These are phyloP conservation scores for Telmatherina bonti DNA, from an alignment of 2,797 vertebrate species.

Conservation along the genomic window DNA sequence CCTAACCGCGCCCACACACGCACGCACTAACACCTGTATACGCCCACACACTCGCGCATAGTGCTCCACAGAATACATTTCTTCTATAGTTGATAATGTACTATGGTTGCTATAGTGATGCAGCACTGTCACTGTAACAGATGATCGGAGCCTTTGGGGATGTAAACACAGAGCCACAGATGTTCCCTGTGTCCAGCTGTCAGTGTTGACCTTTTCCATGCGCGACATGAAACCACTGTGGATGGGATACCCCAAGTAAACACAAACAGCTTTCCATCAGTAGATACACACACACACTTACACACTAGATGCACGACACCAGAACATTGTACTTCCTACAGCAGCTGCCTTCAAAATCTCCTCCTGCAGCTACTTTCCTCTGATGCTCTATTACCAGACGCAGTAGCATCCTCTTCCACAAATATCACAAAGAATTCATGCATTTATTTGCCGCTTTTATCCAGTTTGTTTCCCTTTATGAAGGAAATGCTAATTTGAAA, in stretches of 20 bases:
- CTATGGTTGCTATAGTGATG: slow-evolving; percentile 7
- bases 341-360: slow-evolving; percentile 15
- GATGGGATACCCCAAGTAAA: slow-evolving; percentile 33
- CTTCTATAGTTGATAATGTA: slow-evolving; percentile 10
- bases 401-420: neutral
- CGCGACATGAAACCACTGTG: slow-evolving; percentile 30
- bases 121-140: slow-evolving; percentile 19
- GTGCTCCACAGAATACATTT: no score
- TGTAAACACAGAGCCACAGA: slow-evolving; percentile 59
- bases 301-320: slow-evolving; percentile 4
- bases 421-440: neutral
- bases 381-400: neutral
- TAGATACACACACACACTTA: slow-evolving; percentile 9
- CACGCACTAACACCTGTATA: no score
- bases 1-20: no score
- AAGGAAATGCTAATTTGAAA: neutral
- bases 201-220: slow-evolving; percentile 76
- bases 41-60: no score
- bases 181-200: slow-evolving; percentile 59
- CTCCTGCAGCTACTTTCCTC: slow-evolving; percentile 16
- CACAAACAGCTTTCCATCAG: slow-evolving; percentile 18
- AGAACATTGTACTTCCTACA: neutral
- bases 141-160: slow-evolving; percentile 39
- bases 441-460: neutral
- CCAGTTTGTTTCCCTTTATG: neutral